phyloP scores from a whole-genome alignment of 2,113 vertebrate genomes.

The Burhinus oedicnemus region DNA sequence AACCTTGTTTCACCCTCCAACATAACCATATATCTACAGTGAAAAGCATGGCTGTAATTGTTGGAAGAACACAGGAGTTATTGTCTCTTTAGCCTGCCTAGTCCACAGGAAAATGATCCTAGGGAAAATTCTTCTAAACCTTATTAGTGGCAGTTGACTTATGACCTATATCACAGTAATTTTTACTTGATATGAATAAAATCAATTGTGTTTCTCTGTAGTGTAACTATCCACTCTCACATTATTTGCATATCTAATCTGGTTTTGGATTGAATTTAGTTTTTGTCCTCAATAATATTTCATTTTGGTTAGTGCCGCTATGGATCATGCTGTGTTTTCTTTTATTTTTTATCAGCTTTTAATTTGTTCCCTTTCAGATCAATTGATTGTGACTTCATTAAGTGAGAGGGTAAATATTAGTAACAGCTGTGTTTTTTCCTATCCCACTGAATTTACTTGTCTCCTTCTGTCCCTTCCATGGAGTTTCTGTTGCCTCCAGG shows the following conservation, averaged over 20 bases:
- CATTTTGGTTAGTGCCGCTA: not conserved
- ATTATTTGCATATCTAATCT: slow-evolving; percentile 59
- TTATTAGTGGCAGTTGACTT: slow-evolving; percentile 56
- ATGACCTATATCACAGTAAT: slow-evolving; percentile 44
- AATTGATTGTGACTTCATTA: slow-evolving; percentile 33
- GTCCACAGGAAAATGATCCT: slow-evolving; percentile 52
- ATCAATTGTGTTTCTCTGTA: slow-evolving; percentile 50
- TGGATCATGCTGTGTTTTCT: not conserved
- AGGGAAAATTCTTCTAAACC: slow-evolving; percentile 33
- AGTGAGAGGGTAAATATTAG: slow-evolving; percentile 19
- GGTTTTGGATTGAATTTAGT: slow-evolving; percentile 20
- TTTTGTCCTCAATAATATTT: slow-evolving; percentile 30
- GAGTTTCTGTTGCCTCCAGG: not conserved
- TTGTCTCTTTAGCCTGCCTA: slow-evolving; percentile 32
- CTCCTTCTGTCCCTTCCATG: not conserved
- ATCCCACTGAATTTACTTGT: not conserved
- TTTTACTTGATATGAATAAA: slow-evolving; percentile 53
- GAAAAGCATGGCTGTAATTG: slow-evolving; percentile 41
- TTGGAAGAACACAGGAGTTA: slow-evolving; percentile 50
- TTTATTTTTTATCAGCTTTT: slow-evolving; percentile 18
- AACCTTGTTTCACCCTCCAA: not conserved
- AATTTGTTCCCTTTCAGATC: not conserved
- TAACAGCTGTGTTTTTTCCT: not conserved
- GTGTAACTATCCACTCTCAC: slow-evolving; percentile 2
- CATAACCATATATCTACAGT: slow-evolving; percentile 43